Evolutionary conservation across 1,140 invertebrate species (phyloP).

Genomic region (Nixonia krombeini): DNA sequence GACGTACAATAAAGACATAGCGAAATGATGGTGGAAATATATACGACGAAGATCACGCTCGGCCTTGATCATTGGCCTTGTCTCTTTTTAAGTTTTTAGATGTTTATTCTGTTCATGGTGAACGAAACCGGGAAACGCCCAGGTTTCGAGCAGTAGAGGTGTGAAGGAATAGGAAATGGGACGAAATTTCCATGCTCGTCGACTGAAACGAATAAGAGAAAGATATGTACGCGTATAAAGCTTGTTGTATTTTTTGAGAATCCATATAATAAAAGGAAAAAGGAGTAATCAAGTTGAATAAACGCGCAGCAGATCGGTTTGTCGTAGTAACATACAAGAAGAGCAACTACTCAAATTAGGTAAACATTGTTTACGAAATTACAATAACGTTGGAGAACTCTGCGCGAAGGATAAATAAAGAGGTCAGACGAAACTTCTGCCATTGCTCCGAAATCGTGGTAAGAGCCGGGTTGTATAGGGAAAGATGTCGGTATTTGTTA

Average conservation of each 20-base stretch:
- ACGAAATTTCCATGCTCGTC: neutral
- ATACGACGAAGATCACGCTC: conserved; percentile 36
- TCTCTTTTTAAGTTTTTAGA: conserved; percentile 65
- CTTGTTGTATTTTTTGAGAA: neutral
- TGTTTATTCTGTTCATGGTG: conserved; percentile 60
- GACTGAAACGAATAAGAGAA: neutral
- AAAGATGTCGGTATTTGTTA: conserved; percentile 39
- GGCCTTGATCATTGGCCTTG: conserved; percentile 43
- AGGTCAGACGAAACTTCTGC: conserved; percentile 33
- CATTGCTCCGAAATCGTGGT: conserved; percentile 27
- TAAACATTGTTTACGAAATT: conserved; percentile 25
- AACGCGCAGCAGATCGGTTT: neutral
- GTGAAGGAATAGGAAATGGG: conserved; percentile 5
- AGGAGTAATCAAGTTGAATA: neutral
- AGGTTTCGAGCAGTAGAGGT: too few species aligned
- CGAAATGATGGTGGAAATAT: conserved; percentile 22
- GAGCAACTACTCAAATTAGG: conserved; percentile 40
- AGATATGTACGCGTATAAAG: neutral
- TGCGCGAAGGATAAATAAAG: conserved; percentile 30
- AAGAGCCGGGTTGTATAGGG: conserved; percentile 21
- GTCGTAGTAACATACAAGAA: too few species aligned
- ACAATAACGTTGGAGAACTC: conserved; percentile 19
- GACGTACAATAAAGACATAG: too few species aligned
- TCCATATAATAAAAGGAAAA: neutral
- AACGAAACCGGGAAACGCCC: too few species aligned